Evolutionary conservation across 2,888 invertebrate species (phyloP).

Genomic region (Lasioglossum figueresi): DNA sequence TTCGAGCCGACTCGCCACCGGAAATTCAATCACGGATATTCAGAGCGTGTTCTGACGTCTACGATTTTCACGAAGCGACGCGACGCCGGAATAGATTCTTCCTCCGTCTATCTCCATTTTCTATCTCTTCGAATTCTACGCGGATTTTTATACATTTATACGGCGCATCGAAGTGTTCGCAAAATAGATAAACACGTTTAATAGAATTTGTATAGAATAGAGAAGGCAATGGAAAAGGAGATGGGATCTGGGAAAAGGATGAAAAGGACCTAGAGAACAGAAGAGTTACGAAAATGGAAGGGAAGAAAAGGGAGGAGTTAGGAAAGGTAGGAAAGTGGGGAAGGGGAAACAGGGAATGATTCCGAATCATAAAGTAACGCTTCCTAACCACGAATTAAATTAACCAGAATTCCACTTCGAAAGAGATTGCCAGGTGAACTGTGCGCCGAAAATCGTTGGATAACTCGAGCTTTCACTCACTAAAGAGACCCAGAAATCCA

Average conservation of each 20-base stretch:
- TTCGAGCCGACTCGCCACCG: slow-evolving; percentile 14
- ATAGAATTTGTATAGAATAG: background rate
- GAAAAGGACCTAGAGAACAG: too few relatives aligned
- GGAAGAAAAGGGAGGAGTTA: too few relatives aligned
- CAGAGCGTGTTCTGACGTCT: background rate
- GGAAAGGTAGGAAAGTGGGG: too few relatives aligned
- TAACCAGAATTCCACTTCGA: background rate
- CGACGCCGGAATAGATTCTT: background rate
- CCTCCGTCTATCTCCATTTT: background rate
- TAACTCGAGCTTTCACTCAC: background rate
- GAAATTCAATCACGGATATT: slow-evolving; percentile 5
- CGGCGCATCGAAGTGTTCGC: background rate
- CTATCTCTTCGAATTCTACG: background rate
- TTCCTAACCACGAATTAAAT: too few relatives aligned
- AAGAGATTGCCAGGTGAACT: background rate
- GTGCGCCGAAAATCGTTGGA: background rate
- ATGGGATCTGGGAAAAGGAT: too few relatives aligned
- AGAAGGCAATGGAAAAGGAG: too few relatives aligned
- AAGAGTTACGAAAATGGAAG: too few relatives aligned
- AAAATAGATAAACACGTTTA: background rate
- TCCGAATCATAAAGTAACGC: too few relatives aligned
- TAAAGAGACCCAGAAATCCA: background rate
- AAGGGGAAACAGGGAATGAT: too few relatives aligned
- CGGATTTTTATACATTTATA: background rate
- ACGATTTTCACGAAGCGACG: background rate